Evolutionary conservation across 2,113 vertebrate species (phyloP).

Genomic region (Onychostoma macrolepis): DNA sequence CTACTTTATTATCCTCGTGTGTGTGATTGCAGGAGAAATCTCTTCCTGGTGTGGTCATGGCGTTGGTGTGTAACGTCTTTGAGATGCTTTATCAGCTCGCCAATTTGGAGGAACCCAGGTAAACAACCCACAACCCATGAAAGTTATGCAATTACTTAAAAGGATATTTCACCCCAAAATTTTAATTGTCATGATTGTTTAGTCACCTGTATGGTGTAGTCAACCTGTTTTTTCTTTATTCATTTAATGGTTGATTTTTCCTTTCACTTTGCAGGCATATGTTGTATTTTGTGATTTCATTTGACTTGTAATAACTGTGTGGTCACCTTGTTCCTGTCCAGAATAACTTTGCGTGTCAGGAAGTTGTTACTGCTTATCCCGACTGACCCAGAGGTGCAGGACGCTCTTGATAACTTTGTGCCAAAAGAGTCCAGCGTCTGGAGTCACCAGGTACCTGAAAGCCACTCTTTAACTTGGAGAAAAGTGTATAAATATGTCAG

Average conservation of each 20-base stretch:
- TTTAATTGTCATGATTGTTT: background rate
- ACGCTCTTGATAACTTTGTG: constrained; percentile 91
- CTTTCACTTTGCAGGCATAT: background rate
- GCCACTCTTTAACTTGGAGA: background rate
- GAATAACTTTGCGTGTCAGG: constrained; percentile 94
- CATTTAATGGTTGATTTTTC: background rate
- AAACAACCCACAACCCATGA: constrained; percentile 37
- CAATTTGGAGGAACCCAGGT: constrained; percentile 96
- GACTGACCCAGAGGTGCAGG: constrained; percentile 97
- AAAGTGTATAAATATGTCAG: background rate
- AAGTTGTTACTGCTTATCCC: constrained; percentile 95
- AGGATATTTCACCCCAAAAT: background rate
- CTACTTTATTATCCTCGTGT: background rate
- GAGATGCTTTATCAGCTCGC: constrained; percentile 99
- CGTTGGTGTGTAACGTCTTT: constrained; percentile 96
- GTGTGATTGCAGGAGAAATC: constrained; percentile 87
- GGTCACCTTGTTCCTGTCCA: constrained; percentile 60
- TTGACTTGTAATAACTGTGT: background rate
- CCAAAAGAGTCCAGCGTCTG: constrained; percentile 84
- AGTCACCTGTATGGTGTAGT: background rate
- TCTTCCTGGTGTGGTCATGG: constrained; percentile 97
- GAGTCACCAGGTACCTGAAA: constrained; percentile 78
- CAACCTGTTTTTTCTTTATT: background rate
- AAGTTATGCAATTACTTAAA: background rate
- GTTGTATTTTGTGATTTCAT: constrained; percentile 10